Evolutionary conservation across 2,113 vertebrate genomes (phyloP).

Genomic region (Stegastes partitus): DNA sequence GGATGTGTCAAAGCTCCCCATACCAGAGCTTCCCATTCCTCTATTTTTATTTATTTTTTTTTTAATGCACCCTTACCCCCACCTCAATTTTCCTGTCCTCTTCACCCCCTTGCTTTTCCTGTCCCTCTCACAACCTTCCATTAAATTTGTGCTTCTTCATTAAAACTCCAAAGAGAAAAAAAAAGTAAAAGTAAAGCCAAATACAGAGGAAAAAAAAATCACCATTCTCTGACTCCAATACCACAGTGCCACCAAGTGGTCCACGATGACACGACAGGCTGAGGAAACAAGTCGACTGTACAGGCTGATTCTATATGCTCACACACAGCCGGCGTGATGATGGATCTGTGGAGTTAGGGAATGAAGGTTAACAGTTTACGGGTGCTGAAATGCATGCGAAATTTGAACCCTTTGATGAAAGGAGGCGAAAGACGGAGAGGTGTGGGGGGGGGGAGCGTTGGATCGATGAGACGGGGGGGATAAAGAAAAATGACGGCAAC

Average conservation of each 20-base stretch:
- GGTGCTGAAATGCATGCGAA: slow-evolving; percentile 32
- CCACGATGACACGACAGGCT: neutral
- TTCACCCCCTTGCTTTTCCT: slow-evolving; percentile 38
- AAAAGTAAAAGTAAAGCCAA: neutral
- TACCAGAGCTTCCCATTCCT: slow-evolving; percentile 13
- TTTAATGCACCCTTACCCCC: slow-evolving; percentile 30
- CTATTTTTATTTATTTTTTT: neutral
- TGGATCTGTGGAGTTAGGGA: slow-evolving; percentile 59
- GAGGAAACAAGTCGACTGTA: slow-evolving; percentile 10
- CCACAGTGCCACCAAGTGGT: slow-evolving; percentile 84
- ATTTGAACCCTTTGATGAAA: slow-evolving; percentile 52
- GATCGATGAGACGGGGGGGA: slow-evolving; percentile 34
- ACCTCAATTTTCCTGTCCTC: slow-evolving; percentile 50
- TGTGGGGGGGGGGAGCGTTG: neutral
- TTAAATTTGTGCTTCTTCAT: slow-evolving; percentile 62
- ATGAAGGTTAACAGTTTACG: slow-evolving; percentile 66
- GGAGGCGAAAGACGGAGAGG: slow-evolving; percentile 37
- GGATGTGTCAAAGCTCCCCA: slow-evolving; percentile 25
- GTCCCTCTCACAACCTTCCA: slow-evolving; percentile 38
- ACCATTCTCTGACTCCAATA: slow-evolving; percentile 38
- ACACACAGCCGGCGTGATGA: slow-evolving; percentile 41
- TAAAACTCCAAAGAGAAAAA: slow-evolving; percentile 56
- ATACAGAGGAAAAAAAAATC: slow-evolving; percentile 1
- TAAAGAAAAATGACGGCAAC: slow-evolving; percentile 27
- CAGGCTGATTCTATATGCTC: slow-evolving; percentile 22